Conservation (phyloP, 2,888 invertebrate genomes). For the Melanophora roralis region DNA sequence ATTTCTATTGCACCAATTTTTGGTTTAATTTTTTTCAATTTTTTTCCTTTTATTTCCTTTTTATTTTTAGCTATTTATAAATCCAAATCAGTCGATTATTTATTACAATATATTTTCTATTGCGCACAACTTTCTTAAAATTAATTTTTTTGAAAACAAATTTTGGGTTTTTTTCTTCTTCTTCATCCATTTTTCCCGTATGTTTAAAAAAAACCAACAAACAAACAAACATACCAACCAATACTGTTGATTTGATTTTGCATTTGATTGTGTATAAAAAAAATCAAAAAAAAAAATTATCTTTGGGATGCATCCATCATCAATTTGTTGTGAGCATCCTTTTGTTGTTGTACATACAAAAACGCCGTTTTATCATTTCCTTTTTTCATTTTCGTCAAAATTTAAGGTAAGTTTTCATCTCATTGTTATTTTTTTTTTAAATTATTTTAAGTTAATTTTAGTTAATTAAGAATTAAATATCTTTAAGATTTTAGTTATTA, state of each 20-base stretch:
- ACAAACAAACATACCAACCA: conserved; percentile 12
- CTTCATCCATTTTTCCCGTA: conserved; percentile 34
- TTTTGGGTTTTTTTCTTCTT: conserved; percentile 28
- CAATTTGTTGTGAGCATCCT: conserved; percentile 44
- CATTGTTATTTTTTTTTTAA: conserved; percentile 9
- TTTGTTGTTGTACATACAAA: conserved; percentile 59
- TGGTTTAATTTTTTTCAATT: conserved; percentile 11
- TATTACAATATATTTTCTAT: conserved; percentile 6
- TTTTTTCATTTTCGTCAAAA: conserved; percentile 60
- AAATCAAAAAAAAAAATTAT: conserved; percentile 8
- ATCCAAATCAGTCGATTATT: conserved; percentile 24
- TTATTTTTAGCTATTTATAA: conserved; percentile 58
- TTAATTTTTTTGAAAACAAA: background rate
- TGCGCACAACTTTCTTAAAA: conserved; percentile 39
- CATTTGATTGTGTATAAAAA: conserved; percentile 46
- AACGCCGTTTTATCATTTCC: conserved; percentile 60
- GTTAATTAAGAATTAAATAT: no score
- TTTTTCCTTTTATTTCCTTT: background rate
- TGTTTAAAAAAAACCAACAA: no score
- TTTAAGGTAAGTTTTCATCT: conserved; percentile 50
- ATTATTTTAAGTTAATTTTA: no score
- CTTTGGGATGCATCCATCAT: conserved; percentile 50
- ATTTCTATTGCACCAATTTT: conserved; percentile 30
- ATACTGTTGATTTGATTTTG: conserved; percentile 61
- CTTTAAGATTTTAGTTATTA: conserved; percentile 4